Base-by-base conservation (phyloP, 1,140 invertebrate genomes). In the Epicauta chinensis region DNA sequence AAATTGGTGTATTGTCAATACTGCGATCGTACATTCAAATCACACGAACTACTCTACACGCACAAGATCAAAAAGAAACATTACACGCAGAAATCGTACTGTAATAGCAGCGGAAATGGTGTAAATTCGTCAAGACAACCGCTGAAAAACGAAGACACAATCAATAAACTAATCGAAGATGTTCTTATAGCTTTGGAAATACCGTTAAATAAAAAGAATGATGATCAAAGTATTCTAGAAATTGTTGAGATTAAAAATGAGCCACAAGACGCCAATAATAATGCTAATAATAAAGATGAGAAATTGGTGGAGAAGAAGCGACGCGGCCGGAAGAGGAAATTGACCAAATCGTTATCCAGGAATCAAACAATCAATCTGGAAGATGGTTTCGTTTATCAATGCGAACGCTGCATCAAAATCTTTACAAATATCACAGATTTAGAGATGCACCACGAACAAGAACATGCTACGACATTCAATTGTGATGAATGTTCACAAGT, bases 401-500 rank as follows among this genome's bases (percentile, higher is more conserved):
- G 70, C 45, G 68, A 70, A 47, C 34, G 64, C 1, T 71, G 70
- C 35, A 51, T 62, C 5, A 59, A 63, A 23, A 62, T 71, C 5
- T 69, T 65, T 41, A 53, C 59, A 38, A 62, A 36, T 13, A 57
- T 69, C 16, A 31, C 42, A 7, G 60, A 62, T 35, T 47, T 73
- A 43, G 66, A 70, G 41, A 50, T 38, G 11, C 71, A 73, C 51
- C 51, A 68, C 11, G 56, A 63, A 30, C 60, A 56, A 37, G 66
- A 71, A 36, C 69, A 72, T 47, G 70, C 73, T 34, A 70, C 71
- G 40, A 73, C 67, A 13, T 75, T 71, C 60, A 70, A 69, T 37
- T 77, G 75, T 64, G 71, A 75, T 31, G 71, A 74, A 60, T 77
- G 75, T 63, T 73, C 72, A 34, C 73, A 76, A 60, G 71, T 71